phyloP scores from a whole-genome alignment of 2,113 vertebrate genomes.

The Pelobates fuscus region DNA sequence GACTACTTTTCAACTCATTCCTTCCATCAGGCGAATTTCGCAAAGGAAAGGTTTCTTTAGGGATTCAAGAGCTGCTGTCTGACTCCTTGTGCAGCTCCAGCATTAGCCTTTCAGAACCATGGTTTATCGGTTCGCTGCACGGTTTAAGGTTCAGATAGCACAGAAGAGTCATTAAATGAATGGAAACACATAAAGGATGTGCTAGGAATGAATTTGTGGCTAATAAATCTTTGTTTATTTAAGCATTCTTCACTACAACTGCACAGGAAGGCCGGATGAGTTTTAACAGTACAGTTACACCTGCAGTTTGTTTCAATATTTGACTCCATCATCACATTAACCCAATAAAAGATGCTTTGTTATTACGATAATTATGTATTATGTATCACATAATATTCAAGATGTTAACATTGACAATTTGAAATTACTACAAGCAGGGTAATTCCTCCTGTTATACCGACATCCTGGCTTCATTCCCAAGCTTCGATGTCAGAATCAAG shows the following conservation, averaged over 20 bases:
- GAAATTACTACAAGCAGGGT: no score
- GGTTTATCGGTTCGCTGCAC: slow-evolving; percentile 58
- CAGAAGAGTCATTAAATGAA: slow-evolving; percentile 71
- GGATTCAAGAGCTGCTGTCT: slow-evolving; percentile 35
- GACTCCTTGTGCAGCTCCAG: slow-evolving; percentile 62
- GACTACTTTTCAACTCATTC: slow-evolving; percentile 42
- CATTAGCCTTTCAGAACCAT: slow-evolving; percentile 55
- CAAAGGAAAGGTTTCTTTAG: background rate
- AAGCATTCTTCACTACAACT: background rate
- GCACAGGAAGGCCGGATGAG: background rate
- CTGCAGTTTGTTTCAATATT: no score
- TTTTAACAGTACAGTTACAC: background rate
- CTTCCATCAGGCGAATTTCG: background rate
- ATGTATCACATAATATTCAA: no score
- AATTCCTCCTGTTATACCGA: no score
- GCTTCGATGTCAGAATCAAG: no score
- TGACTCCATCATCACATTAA: no score
- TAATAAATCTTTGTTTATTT: background rate
- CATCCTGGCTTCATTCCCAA: no score
- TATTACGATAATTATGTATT: no score
- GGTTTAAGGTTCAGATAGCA: slow-evolving; percentile 62
- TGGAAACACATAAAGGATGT: slow-evolving; percentile 70
- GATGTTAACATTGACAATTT: no score
- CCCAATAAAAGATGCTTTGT: background rate
- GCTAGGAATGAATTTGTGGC: slow-evolving; percentile 64